Percentiles rank a stretch among this genome's conserved stretches.
phyloP scores from a whole-genome alignment of 2,113 vertebrate species.

The Marmota flaviventris region DNA sequence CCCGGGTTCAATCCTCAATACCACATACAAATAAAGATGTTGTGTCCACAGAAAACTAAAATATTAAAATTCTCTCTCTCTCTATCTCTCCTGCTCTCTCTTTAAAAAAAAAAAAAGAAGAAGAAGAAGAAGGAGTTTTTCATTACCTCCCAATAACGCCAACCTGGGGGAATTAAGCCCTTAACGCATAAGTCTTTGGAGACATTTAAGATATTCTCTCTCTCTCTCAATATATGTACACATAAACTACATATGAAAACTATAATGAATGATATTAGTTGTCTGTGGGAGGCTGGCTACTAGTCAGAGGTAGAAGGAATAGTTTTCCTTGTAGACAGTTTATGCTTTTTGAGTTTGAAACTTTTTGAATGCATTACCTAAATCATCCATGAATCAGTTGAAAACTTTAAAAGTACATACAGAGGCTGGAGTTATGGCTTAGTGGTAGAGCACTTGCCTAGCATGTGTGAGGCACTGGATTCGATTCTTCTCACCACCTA shows the following conservation, averaged over 20 bases:
- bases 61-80: no score
- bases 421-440: background rate
- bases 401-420: background rate
- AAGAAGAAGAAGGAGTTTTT: background rate
- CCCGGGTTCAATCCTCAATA: no score
- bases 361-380: background rate
- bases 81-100: no score
- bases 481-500: no score
- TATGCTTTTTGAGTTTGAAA: background rate
- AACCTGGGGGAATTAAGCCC: background rate
- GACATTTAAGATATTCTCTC: background rate
- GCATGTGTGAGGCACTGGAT: no score
- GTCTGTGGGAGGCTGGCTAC: background rate
- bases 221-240: background rate
- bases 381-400: background rate
- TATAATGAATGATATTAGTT: background rate
- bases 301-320: accelerated
- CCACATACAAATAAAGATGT: no score
- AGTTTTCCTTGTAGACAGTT: background rate
- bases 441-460: no score
- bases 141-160: background rate
- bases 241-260: background rate
- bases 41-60: no score
- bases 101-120: no score
- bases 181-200: background rate